Evolutionary conservation across 2,113 vertebrate species (phyloP).

Genomic region (Aphyosemion australe): DNA sequence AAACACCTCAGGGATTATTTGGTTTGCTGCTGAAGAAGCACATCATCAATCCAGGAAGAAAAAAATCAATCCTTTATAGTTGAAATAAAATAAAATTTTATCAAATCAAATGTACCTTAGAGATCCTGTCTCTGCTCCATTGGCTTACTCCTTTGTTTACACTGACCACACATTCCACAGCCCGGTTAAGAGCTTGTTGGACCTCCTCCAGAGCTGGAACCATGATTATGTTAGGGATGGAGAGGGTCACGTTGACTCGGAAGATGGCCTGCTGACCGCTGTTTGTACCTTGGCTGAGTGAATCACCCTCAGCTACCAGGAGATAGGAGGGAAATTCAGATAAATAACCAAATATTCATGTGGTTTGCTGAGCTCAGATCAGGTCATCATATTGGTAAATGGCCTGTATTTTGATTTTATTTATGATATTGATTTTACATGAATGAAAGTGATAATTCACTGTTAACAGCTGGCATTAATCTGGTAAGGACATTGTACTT

Average conservation of each 20-base stretch:
- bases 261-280: constrained; percentile 82
- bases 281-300: constrained; percentile 65
- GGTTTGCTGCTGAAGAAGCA: not conserved
- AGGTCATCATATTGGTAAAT: not conserved
- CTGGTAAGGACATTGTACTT: too few relatives aligned
- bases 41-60: not conserved
- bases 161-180: constrained; percentile 84
- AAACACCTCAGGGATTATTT: not conserved
- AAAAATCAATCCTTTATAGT: not conserved
- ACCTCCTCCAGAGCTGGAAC: constrained; percentile 87
- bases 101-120: constrained; percentile 79
- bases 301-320: constrained; percentile 73
- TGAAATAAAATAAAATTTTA: not conserved
- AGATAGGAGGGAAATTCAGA: not conserved
- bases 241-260: constrained; percentile 80
- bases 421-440: too few relatives aligned
- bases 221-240: constrained; percentile 88
- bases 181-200: constrained; percentile 87
- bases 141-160: constrained; percentile 88
- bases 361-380: not conserved
- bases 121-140: constrained; percentile 88
- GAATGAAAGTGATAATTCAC: too few relatives aligned
- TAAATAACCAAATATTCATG: constrained; percentile 1
- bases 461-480: too few relatives aligned
- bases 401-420: too few relatives aligned